phyloP scores from a whole-genome alignment of 2,113 vertebrate species.

The Neofelis nebulosa region DNA sequence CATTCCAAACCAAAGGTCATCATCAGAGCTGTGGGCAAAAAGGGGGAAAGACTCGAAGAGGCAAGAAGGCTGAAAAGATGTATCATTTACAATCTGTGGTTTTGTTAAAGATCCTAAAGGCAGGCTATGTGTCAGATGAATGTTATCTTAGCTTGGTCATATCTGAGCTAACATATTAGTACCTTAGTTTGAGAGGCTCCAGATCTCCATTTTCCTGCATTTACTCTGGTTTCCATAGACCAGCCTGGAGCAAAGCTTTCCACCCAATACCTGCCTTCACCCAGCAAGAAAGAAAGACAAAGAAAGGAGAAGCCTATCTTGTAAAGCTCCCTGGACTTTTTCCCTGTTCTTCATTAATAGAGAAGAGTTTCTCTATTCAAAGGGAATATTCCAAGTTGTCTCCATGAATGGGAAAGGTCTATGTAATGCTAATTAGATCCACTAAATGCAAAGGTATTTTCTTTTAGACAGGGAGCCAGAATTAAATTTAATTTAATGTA shows the following conservation, averaged over 20 bases:
- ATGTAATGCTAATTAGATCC: slow-evolving; percentile 30
- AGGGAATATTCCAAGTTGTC: background rate
- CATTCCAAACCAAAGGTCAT: background rate
- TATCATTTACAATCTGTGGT: background rate
- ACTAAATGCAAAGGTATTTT: slow-evolving; percentile 60
- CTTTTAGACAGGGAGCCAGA: slow-evolving; percentile 58
- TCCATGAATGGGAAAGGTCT: slow-evolving; percentile 49
- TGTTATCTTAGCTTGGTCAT: background rate
- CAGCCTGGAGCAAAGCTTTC: background rate
- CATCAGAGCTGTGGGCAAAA: background rate
- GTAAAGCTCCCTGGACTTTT: background rate
- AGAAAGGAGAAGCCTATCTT: background rate
- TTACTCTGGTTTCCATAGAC: background rate
- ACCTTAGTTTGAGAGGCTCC: background rate
- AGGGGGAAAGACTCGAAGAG: background rate
- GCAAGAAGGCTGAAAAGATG: background rate
- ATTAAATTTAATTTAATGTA: slow-evolving; percentile 60
- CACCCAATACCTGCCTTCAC: background rate
- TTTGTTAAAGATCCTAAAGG: background rate
- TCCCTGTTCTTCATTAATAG: background rate
- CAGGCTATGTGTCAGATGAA: background rate
- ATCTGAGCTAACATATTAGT: background rate
- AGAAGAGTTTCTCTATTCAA: slow-evolving; percentile 12
- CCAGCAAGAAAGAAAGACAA: background rate
- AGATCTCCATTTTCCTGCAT: background rate